Conservation (phyloP, 2,113 vertebrate genomes). For the Climacteris rufus region DNA sequence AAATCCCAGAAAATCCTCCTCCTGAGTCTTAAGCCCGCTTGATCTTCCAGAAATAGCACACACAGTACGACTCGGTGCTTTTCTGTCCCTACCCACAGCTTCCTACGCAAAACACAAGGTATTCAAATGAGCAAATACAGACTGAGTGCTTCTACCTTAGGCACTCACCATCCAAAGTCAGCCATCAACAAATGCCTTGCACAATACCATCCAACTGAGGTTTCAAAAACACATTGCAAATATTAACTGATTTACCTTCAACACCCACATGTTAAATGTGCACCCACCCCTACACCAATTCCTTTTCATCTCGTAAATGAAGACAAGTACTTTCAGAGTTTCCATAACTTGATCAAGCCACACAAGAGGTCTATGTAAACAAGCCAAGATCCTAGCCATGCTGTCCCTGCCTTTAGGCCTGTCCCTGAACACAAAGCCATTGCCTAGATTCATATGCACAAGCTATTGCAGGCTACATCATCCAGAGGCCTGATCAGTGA, state of each 20-base stretch:
- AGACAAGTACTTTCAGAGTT: background rate
- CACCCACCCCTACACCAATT: background rate
- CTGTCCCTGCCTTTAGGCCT: background rate
- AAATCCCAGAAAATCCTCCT: background rate
- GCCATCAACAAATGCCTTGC: background rate
- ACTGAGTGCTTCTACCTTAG: background rate
- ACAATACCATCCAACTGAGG: fast-evolving
- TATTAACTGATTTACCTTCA: background rate
- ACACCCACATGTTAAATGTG: background rate
- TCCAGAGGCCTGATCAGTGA: background rate
- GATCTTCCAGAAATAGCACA: slow-evolving; percentile 15
- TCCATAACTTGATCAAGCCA: background rate
- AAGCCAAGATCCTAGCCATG: background rate
- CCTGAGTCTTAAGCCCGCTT: background rate
- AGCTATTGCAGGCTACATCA: background rate
- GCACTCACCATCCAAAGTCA: background rate
- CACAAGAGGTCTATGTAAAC: background rate
- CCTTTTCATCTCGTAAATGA: background rate
- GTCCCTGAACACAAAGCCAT: background rate
- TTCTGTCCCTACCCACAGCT: background rate
- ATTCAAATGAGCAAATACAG: slow-evolving; percentile 10
- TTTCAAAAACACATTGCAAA: background rate
- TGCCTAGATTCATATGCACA: background rate
- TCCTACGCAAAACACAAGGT: background rate
- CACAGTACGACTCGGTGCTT: background rate